Evolutionary conservation across 1,140 invertebrate species (phyloP).

Genomic region (Melipona quadrifasciata): DNA sequence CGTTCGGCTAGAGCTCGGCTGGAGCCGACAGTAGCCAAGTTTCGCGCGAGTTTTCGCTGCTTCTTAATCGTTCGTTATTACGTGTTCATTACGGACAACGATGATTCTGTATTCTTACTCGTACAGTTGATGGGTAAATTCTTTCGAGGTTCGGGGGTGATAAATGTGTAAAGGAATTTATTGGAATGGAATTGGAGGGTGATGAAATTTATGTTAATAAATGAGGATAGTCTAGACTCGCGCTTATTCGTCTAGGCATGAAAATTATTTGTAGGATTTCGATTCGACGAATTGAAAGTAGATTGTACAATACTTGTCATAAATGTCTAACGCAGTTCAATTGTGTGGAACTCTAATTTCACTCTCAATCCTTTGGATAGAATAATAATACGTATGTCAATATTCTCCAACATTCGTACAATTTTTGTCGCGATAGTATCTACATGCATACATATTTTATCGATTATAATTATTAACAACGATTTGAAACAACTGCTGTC

Average conservation of each 20-base stretch:
- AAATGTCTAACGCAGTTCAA: background rate
- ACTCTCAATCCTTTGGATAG: background rate
- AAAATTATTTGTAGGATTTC: background rate
- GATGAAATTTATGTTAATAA: background rate
- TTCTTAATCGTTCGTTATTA: too few relatives aligned
- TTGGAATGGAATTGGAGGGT: background rate
- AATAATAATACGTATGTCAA: background rate
- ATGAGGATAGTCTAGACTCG: too few relatives aligned
- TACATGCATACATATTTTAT: background rate
- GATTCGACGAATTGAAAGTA: background rate
- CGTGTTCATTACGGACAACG: background rate
- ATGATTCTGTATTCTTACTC: background rate
- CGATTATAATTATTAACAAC: too few relatives aligned
- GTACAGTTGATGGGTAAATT: background rate
- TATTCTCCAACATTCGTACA: background rate
- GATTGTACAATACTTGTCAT: background rate
- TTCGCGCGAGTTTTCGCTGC: slow-evolving; percentile 1
- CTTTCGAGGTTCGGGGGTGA: background rate
- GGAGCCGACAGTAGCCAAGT: background rate
- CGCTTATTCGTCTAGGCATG: too few relatives aligned
- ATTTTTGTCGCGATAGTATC: background rate
- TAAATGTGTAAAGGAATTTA: too few relatives aligned
- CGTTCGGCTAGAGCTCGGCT: slow-evolving; percentile 48
- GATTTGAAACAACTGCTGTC: background rate
- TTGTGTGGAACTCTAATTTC: background rate